Percentiles rank a stretch among this genome's conserved stretches.
phyloP scores from a whole-genome alignment of 2,113 vertebrate genomes.

The Sapajus apella region DNA sequence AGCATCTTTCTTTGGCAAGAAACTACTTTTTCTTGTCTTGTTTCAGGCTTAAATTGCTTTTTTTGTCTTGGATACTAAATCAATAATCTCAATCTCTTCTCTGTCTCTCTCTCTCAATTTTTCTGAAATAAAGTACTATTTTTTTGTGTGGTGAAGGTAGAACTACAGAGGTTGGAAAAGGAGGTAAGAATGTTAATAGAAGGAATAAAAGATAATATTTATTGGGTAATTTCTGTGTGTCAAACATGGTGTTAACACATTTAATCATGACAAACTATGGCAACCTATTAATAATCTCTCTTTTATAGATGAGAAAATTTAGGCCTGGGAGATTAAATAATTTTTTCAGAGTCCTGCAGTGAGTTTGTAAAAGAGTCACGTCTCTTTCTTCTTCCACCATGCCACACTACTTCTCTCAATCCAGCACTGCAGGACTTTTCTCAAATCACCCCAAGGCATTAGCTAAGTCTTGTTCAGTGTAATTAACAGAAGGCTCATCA shows the following conservation, averaged over 20 bases:
- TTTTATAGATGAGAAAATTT: slow-evolving; percentile 9
- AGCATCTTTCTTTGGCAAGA: slow-evolving; percentile 40
- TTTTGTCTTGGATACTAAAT: slow-evolving; percentile 61
- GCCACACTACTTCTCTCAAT: not conserved
- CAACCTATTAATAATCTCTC: not conserved
- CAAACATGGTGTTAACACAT: not conserved
- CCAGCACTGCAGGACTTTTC: not conserved
- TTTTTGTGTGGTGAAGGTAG: not conserved
- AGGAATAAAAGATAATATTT: not conserved
- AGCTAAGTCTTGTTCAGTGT: not conserved
- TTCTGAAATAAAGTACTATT: slow-evolving; percentile 37
- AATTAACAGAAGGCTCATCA: not conserved
- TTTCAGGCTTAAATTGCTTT: slow-evolving; percentile 62
- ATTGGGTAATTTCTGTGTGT: not conserved
- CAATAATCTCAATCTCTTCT: slow-evolving; percentile 57
- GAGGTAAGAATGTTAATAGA: not conserved
- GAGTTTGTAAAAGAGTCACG: not conserved
- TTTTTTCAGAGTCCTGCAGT: not conserved
- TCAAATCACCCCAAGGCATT: not conserved
- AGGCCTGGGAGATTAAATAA: not conserved
- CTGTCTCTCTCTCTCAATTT: not conserved
- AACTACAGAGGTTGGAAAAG: not conserved
- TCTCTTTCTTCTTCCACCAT: not conserved
- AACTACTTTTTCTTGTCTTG: slow-evolving; percentile 52
- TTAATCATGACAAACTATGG: not conserved